Conservation (phyloP, 2,888 invertebrate species). For the Drosophila maculinotata region DNA sequence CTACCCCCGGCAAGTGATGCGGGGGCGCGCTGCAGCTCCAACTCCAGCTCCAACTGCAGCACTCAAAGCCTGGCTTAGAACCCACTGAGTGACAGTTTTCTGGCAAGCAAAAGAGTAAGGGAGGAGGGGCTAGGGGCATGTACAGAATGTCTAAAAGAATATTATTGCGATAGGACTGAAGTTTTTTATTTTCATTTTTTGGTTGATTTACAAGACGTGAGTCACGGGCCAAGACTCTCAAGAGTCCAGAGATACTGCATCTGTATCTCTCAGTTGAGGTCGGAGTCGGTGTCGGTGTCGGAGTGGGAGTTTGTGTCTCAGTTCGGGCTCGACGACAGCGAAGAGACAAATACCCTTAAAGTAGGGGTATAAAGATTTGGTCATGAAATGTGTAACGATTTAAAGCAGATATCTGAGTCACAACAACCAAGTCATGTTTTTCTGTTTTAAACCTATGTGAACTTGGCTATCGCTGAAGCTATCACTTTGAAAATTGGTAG, state of each 20-base stretch:
- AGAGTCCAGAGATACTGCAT: conserved; percentile 20
- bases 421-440: too few species aligned
- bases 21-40: conserved; percentile 38
- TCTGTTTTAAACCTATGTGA: too few species aligned
- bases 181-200: conserved; percentile 8
- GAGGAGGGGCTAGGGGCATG: too few species aligned
- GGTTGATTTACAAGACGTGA: conserved; percentile 36
- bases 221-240: conserved; percentile 31
- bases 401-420: background rate
- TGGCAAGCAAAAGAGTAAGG: background rate
- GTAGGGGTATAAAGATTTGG: background rate
- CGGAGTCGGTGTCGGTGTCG: too few species aligned
- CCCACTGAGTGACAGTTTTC: conserved; percentile 53
- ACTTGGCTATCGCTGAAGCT: too few species aligned
- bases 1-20: conserved; percentile 59
- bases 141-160: conserved; percentile 33
- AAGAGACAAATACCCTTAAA: background rate
- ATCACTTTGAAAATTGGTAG: too few species aligned
- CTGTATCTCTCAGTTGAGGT: conserved; percentile 10
- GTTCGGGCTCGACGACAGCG: conserved; percentile 13
- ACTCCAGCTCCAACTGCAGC: conserved; percentile 43
- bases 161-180: conserved; percentile 42
- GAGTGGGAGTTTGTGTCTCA: too few species aligned
- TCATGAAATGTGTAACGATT: background rate
- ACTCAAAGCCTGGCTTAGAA: conserved; percentile 72